These are phyloP conservation scores for Paradisaea rubra DNA, from an alignment of 2,113 vertebrate genomes.

Conservation along the genomic window DNA sequence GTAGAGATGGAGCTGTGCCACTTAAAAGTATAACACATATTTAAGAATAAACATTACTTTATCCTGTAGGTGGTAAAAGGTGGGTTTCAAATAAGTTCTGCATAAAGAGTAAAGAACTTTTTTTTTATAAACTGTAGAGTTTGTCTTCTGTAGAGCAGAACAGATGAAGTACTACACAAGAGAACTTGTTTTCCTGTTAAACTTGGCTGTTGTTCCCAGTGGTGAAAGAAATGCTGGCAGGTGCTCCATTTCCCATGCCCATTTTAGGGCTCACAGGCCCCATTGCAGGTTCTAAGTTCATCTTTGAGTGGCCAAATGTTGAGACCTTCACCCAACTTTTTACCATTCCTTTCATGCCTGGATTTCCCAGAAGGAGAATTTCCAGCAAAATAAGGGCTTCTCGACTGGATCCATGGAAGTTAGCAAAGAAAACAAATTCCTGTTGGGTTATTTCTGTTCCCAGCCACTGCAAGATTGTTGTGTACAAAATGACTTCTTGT, in stretches of 20 bases:
- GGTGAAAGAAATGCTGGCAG: not conserved
- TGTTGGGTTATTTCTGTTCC: not conserved
- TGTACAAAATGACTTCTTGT: not conserved
- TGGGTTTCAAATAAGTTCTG: not conserved
- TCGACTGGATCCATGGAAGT: not conserved
- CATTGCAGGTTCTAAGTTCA: not conserved
- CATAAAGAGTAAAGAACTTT: not conserved
- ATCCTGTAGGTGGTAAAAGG: not conserved
- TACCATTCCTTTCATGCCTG: not conserved
- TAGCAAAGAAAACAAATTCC: not conserved
- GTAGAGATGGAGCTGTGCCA: not conserved
- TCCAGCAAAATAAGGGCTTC: not conserved
- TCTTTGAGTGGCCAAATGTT: not conserved
- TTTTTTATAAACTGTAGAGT: not conserved
- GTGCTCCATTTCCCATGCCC: not conserved
- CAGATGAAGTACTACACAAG: not conserved
- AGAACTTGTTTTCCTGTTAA: not conserved
- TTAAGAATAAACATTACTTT: slow-evolving; percentile 15
- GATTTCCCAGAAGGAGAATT: not conserved
- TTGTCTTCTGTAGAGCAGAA: not conserved
- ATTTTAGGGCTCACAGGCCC: not conserved
- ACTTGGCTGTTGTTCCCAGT: not conserved
- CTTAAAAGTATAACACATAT: not conserved
- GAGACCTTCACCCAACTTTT: not conserved
- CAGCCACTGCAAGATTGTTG: not conserved